phyloP scores from a whole-genome alignment of 2,888 invertebrate species.

The Acheta domesticus region DNA sequence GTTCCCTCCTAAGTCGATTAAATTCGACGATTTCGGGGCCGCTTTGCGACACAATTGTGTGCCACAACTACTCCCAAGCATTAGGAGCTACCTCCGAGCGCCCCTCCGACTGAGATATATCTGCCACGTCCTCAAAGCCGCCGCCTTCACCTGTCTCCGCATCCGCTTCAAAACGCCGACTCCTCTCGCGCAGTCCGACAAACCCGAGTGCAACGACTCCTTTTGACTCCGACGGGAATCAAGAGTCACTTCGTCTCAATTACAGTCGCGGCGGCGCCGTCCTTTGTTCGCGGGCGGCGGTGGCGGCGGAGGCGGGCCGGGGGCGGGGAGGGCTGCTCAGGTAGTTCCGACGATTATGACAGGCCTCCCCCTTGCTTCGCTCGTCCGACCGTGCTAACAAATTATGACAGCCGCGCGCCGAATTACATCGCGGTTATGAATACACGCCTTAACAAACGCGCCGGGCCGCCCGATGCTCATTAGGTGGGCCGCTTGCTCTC shows the following conservation, averaged over 20 bases:
- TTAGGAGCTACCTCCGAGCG: too few relatives aligned
- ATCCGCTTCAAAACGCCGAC: too few relatives aligned
- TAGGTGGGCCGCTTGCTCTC: background rate
- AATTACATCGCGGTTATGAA: slow-evolving; percentile 18
- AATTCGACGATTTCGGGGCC: too few relatives aligned
- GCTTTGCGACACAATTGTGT: too few relatives aligned
- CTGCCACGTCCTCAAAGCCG: too few relatives aligned
- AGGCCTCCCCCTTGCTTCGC: background rate
- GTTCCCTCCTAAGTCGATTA: too few relatives aligned
- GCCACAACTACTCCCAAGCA: too few relatives aligned
- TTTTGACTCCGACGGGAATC: background rate
- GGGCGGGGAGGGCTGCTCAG: background rate
- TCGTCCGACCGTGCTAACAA: background rate
- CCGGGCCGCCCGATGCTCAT: background rate
- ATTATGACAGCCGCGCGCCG: slow-evolving; percentile 1
- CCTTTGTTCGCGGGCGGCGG: background rate
- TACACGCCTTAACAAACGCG: slow-evolving; percentile 9
- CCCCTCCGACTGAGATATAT: too few relatives aligned
- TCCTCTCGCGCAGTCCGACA: too few relatives aligned
- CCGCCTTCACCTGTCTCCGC: too few relatives aligned
- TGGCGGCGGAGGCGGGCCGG: background rate
- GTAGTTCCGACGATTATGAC: slow-evolving; percentile 18
- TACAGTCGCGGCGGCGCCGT: slow-evolving; percentile 6
- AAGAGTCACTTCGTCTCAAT: slow-evolving; percentile 11
- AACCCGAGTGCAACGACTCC: background rate